These are phyloP conservation scores for Nasonia longicornis DNA, from an alignment of 1,140 invertebrate species.

Conservation along the genomic window DNA sequence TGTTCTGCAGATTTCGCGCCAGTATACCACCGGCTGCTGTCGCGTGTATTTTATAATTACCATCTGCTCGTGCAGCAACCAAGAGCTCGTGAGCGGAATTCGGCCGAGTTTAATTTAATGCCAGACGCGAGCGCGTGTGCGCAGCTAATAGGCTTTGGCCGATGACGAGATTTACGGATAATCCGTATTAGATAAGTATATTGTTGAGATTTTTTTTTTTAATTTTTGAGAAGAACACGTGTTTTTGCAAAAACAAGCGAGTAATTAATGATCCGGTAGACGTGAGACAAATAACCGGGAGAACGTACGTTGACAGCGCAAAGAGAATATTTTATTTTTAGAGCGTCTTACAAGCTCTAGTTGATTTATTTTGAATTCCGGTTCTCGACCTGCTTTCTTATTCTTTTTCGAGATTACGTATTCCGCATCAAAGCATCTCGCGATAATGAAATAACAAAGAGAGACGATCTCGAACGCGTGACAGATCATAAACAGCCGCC, in stretches of 20 bases:
- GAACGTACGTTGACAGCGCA: neutral
- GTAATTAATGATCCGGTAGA: neutral
- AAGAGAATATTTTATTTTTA: neutral
- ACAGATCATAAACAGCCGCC: neutral
- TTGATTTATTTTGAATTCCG: too few relatives aligned
- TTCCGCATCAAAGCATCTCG: neutral
- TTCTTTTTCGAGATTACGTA: neutral
- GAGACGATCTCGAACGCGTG: too few relatives aligned
- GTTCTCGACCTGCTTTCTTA: too few relatives aligned
- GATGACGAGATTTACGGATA: neutral
- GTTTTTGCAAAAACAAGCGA: neutral
- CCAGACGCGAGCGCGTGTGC: neutral
- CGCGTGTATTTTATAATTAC: neutral
- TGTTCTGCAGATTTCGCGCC: neutral
- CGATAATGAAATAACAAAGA: neutral
- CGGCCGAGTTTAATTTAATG: neutral
- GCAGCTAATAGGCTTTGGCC: neutral
- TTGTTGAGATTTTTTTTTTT: neutral
- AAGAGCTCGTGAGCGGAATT: neutral
- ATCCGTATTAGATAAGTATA: neutral
- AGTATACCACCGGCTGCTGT: neutral
- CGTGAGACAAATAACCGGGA: neutral
- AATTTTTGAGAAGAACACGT: neutral
- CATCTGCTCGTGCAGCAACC: too few relatives aligned
- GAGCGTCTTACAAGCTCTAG: neutral